Conservation (phyloP, 2,888 invertebrate species). For the Athalia circularis region DNA sequence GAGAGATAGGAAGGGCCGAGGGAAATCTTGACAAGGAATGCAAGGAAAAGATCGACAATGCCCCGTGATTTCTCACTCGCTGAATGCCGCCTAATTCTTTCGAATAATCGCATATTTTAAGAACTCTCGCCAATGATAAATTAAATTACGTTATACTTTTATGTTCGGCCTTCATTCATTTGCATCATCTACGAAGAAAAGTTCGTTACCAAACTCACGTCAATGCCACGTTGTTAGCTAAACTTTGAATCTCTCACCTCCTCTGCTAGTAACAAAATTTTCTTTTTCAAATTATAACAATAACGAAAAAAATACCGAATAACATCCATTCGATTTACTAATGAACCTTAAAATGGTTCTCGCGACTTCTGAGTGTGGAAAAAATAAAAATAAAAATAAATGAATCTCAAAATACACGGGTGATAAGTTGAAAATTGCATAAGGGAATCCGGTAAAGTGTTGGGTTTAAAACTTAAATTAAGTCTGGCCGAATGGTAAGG, state of each 20-base stretch:
- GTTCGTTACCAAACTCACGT: constrained; percentile 20
- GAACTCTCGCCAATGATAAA: constrained; percentile 49
- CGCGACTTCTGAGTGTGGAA: too few species aligned
- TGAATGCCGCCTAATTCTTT: constrained; percentile 60
- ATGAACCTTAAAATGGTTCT: too few species aligned
- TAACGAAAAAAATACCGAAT: neutral
- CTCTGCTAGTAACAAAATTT: neutral
- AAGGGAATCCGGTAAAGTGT: neutral
- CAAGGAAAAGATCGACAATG: constrained; percentile 54
- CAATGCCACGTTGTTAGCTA: neutral
- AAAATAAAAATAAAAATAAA: neutral
- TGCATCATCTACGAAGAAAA: constrained; percentile 48
- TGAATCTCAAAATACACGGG: neutral
- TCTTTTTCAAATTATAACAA: neutral
- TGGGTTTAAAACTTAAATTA: constrained; percentile 72
- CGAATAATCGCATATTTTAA: constrained; percentile 48
- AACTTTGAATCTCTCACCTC: neutral
- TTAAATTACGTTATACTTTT: constrained; percentile 50
- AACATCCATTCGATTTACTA: too few species aligned
- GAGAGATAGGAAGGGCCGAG: neutral
- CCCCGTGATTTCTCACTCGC: constrained; percentile 56
- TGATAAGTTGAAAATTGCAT: neutral
- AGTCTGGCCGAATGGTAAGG: constrained; percentile 66
- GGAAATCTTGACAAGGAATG: constrained; percentile 41
- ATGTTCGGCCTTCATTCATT: constrained; percentile 48